Percentiles rank a stretch among this genome's conserved stretches.
Conservation (phyloP, 2,888 invertebrate genomes). For the Lasioglossum marginatum region DNA sequence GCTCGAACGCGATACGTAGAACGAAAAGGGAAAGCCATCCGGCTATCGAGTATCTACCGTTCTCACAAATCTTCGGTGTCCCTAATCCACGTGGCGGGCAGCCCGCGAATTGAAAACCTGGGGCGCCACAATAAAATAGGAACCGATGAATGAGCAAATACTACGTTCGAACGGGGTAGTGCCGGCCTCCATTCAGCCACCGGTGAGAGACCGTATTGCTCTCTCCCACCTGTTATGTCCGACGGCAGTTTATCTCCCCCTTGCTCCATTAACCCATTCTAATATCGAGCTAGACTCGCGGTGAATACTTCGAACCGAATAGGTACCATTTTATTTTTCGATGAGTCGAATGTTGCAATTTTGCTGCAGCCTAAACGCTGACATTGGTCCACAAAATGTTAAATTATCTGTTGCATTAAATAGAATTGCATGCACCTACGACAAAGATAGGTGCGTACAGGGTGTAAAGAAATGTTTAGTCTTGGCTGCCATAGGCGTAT, state of each 20-base stretch:
- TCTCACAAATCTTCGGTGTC: slow-evolving; percentile 72
- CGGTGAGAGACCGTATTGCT: slow-evolving; percentile 35
- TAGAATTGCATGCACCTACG: too few relatives aligned
- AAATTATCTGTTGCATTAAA: too few relatives aligned
- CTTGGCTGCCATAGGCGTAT: too few relatives aligned
- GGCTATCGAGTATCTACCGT: slow-evolving; percentile 64
- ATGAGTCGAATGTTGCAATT: neutral
- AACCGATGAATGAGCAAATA: slow-evolving; percentile 71
- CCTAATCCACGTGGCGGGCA: slow-evolving; percentile 51
- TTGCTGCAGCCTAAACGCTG: too few relatives aligned
- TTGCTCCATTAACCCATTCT: slow-evolving; percentile 25
- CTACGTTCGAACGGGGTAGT: slow-evolving; percentile 54
- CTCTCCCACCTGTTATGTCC: slow-evolving; percentile 65
- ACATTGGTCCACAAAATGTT: too few relatives aligned
- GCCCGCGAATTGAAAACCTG: slow-evolving; percentile 35
- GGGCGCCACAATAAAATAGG: slow-evolving; percentile 53
- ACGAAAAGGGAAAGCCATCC: slow-evolving; percentile 56
- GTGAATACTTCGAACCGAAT: neutral
- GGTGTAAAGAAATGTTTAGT: too few relatives aligned
- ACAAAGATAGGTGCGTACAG: too few relatives aligned
- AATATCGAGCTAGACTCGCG: neutral
- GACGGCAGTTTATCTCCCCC: slow-evolving; percentile 50
- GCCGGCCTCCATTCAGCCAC: slow-evolving; percentile 54
- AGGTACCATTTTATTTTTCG: neutral
- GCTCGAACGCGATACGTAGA: slow-evolving; percentile 53